A percentile compares a stretch with the other conserved stretches of the same genome.
These are phyloP conservation scores for Vesta saturnalis DNA, from an alignment of 2,888 invertebrate species.

Conservation along the genomic window DNA sequence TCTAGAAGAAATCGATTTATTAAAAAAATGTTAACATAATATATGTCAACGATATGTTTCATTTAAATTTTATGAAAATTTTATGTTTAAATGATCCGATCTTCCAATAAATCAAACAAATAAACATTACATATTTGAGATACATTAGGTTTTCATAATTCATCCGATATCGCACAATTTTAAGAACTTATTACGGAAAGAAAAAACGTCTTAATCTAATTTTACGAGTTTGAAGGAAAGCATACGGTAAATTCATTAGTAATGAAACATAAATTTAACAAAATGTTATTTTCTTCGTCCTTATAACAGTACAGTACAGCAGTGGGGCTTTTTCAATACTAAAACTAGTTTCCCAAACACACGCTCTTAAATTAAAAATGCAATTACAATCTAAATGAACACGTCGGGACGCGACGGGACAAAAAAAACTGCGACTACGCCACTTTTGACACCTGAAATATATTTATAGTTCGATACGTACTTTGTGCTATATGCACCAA, in stretches of 20 bases:
- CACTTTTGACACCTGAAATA: background rate
- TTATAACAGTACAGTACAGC: too few relatives aligned
- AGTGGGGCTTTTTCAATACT: background rate
- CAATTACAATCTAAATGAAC: too few relatives aligned
- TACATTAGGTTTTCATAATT: background rate
- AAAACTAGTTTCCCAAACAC: conserved; percentile 2
- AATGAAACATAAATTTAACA: background rate
- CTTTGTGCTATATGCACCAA: background rate
- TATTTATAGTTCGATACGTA: background rate
- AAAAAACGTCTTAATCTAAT: too few relatives aligned
- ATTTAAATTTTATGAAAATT: background rate
- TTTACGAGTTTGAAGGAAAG: too few relatives aligned
- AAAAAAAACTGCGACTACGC: background rate
- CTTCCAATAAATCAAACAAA: conserved; percentile 20
- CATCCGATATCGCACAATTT: too few relatives aligned
- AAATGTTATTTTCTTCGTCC: too few relatives aligned
- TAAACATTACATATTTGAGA: conserved; percentile 21
- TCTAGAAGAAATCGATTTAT: too few relatives aligned
- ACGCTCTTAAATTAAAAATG: too few relatives aligned
- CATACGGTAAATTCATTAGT: background rate
- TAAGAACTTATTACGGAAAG: too few relatives aligned
- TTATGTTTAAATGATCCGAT: conserved; percentile 15
- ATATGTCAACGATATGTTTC: too few relatives aligned
- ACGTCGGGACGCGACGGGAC: background rate
- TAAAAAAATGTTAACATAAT: too few relatives aligned